Percentiles rank a stretch among this genome's conserved stretches.
Conservation (phyloP, 2,888 invertebrate genomes). For the Folsomia manolachei region DNA sequence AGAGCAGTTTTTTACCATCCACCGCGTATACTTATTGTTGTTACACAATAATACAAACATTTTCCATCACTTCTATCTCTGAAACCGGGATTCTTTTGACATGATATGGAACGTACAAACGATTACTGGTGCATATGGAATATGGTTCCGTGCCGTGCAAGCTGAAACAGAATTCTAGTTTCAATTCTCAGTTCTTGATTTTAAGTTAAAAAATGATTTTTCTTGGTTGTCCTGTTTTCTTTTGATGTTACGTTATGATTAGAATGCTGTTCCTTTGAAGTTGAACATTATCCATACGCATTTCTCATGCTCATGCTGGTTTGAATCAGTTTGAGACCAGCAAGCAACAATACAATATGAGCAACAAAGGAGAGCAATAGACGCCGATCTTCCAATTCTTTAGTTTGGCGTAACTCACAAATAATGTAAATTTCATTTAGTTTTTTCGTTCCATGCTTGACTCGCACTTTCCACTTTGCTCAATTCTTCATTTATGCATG, state of each 20-base stretch:
- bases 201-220: conserved; percentile 13
- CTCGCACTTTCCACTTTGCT: too few relatives aligned
- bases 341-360: too few relatives aligned
- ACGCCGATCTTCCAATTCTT: too few relatives aligned
- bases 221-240: conserved; percentile 6
- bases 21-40: neutral
- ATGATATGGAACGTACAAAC: neutral
- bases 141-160: neutral
- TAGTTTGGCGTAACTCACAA: too few relatives aligned
- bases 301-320: neutral
- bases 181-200: conserved; percentile 12
- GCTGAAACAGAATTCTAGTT: neutral
- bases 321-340: too few relatives aligned
- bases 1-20: neutral
- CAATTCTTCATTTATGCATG: too few relatives aligned
- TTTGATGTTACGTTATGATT: neutral
- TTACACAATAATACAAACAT: neutral
- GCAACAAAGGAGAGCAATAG: too few relatives aligned
- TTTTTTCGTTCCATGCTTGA: too few relatives aligned
- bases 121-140: too few relatives aligned
- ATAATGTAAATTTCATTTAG: too few relatives aligned
- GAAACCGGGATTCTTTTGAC: neutral
- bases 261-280: neutral
- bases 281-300: neutral
- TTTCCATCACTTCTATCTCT: neutral